Percentiles rank a stretch among this genome's conserved stretches.
Conservation (phyloP, 2,797 vertebrate species). For the Artibeus lituratus region DNA sequence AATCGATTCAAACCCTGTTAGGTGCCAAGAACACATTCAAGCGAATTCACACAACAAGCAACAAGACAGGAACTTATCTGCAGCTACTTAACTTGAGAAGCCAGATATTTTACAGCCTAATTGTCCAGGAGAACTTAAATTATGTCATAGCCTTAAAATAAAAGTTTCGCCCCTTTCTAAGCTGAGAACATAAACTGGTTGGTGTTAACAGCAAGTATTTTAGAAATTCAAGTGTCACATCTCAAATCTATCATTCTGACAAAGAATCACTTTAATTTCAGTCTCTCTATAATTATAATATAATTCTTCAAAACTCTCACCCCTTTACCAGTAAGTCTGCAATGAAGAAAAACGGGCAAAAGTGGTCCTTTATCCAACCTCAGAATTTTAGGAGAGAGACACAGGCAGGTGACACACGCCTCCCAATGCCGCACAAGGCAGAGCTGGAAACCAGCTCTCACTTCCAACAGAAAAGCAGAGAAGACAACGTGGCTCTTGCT, state of each 20-base stretch:
- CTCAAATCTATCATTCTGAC: neutral
- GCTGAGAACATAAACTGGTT: neutral
- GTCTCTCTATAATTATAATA: neutral
- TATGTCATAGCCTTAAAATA: neutral
- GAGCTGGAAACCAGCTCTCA: conserved; percentile 66
- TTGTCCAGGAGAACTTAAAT: neutral
- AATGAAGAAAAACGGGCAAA: neutral
- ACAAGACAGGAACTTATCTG: conserved; percentile 17
- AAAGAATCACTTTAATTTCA: neutral
- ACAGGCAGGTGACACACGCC: conserved; percentile 73
- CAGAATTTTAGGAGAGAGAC: conserved; percentile 43
- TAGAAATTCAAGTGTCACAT: conserved; percentile 11
- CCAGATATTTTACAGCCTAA: neutral
- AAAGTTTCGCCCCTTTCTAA: neutral
- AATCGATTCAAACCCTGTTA: conserved; percentile 7
- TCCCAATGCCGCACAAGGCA: conserved; percentile 38
- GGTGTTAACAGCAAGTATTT: conserved; percentile 5
- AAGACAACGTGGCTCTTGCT: conserved; percentile 28
- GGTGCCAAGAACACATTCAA: neutral
- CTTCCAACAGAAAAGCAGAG: conserved; percentile 56
- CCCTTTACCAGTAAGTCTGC: neutral
- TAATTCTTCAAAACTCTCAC: conserved; percentile 2
- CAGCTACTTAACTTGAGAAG: neutral
- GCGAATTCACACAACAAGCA: neutral
- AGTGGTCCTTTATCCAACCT: neutral